Conservation (phyloP, 2,888 invertebrate genomes). For the Aspidiotus destructor region DNA sequence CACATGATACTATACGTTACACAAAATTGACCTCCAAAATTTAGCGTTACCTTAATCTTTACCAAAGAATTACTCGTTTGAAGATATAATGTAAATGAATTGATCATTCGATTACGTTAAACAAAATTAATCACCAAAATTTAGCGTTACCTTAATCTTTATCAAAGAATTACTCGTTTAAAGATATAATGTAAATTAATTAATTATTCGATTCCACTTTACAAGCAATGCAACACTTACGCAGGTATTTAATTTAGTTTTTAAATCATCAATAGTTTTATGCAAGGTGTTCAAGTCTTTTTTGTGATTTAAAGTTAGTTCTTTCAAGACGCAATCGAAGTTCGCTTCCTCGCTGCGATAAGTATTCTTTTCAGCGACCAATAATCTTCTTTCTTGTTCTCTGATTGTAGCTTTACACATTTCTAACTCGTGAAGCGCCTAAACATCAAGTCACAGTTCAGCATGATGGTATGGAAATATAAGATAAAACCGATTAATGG, state of each 20-base stretch:
- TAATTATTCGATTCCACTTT: too few relatives aligned
- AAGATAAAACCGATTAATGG: background rate
- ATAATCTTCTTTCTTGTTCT: conserved; percentile 21
- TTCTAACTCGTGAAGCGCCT: conserved; percentile 26
- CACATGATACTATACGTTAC: too few relatives aligned
- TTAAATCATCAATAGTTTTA: conserved; percentile 9
- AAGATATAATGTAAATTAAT: too few relatives aligned
- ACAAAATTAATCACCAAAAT: too few relatives aligned
- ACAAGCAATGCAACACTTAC: background rate
- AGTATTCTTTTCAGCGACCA: conserved; percentile 14
- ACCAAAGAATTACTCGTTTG: too few relatives aligned
- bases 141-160: too few relatives aligned
- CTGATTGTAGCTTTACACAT: conserved; percentile 18
- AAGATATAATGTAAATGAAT: too few relatives aligned
- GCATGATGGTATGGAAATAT: background rate
- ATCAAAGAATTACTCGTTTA: too few relatives aligned
- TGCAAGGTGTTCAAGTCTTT: conserved; percentile 12
- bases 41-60: too few relatives aligned
- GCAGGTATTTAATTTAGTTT: conserved; percentile 14
- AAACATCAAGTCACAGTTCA: background rate
- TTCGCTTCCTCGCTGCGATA: conserved; percentile 19
- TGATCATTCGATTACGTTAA: too few relatives aligned
- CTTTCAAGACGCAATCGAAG: conserved; percentile 19
- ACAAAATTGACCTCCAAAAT: too few relatives aligned
- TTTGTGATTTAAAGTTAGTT: conserved; percentile 19